Conservation (phyloP, 2,113 vertebrate genomes). For the Tapirus terrestris region DNA sequence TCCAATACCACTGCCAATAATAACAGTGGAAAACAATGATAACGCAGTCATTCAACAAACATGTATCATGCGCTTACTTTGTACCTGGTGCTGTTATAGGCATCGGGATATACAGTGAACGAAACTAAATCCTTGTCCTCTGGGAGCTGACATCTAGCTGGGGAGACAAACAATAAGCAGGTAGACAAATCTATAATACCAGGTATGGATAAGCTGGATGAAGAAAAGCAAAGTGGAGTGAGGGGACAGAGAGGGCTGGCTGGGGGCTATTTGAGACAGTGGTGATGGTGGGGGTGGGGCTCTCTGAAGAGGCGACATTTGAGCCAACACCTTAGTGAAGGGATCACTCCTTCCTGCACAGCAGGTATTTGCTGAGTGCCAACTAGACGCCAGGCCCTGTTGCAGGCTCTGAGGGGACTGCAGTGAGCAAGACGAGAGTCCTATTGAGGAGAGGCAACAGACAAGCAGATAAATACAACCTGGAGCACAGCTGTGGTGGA, state of each 20-base stretch:
- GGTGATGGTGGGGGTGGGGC: too few species aligned
- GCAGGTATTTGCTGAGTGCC: not conserved
- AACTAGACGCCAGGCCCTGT: not conserved
- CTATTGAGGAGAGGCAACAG: not conserved
- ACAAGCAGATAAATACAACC: not conserved
- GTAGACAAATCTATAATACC: fast-evolving
- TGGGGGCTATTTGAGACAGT: not conserved
- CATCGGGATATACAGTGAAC: not conserved
- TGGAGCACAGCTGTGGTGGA: fast-evolving
- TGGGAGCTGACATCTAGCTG: not conserved
- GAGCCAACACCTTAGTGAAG: not conserved
- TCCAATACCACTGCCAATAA: not conserved
- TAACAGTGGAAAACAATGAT: not conserved
- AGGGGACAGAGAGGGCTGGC: not conserved
- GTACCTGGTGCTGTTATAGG: not conserved
- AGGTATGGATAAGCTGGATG: not conserved
- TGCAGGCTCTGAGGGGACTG: not conserved
- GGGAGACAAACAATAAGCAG: not conserved
- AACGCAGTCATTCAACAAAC: not conserved
- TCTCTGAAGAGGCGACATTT: not conserved
- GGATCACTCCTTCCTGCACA: not conserved
- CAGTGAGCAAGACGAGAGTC: not conserved
- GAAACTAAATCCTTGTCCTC: not conserved
- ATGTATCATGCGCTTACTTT: not conserved
- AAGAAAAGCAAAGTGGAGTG: not conserved